Conservation (phyloP, 1,140 invertebrate species). For the Vanessa atalanta region DNA sequence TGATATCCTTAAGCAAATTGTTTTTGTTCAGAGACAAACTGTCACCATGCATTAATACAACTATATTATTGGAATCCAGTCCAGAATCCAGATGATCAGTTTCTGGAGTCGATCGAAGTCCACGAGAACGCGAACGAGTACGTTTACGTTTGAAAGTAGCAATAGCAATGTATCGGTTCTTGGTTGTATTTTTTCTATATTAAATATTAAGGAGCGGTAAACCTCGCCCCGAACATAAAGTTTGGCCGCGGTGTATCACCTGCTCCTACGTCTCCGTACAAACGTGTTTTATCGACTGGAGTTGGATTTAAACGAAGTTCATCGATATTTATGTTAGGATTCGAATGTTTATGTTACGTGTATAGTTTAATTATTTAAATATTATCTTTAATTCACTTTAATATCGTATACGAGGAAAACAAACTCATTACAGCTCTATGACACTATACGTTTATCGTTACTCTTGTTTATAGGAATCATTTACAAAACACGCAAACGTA, state of each 20-base stretch:
- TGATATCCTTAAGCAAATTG: no score
- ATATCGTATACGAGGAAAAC: background rate
- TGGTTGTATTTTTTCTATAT: slow-evolving; percentile 72
- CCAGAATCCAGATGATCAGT: background rate
- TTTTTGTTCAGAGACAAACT: no score
- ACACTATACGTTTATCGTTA: no score
- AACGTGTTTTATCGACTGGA: slow-evolving; percentile 68
- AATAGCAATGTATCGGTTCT: slow-evolving; percentile 52
- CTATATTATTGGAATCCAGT: no score
- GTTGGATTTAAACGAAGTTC: slow-evolving; percentile 2
- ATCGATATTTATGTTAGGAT: slow-evolving; percentile 7
- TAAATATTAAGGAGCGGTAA: slow-evolving; percentile 75
- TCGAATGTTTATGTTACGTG: background rate
- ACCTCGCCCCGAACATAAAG: slow-evolving; percentile 69
- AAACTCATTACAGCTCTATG: no score
- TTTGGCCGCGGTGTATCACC: slow-evolving; percentile 68
- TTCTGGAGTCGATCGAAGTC: background rate
- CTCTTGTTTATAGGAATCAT: no score
- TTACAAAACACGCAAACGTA: no score
- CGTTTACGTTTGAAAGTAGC: background rate
- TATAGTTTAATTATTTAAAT: background rate
- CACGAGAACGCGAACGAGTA: background rate
- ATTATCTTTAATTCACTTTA: background rate
- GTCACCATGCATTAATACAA: no score
- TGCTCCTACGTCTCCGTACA: slow-evolving; percentile 61